Base-by-base conservation (phyloP, 2,888 invertebrate species). In the Strigamia transsilvanica region DNA sequence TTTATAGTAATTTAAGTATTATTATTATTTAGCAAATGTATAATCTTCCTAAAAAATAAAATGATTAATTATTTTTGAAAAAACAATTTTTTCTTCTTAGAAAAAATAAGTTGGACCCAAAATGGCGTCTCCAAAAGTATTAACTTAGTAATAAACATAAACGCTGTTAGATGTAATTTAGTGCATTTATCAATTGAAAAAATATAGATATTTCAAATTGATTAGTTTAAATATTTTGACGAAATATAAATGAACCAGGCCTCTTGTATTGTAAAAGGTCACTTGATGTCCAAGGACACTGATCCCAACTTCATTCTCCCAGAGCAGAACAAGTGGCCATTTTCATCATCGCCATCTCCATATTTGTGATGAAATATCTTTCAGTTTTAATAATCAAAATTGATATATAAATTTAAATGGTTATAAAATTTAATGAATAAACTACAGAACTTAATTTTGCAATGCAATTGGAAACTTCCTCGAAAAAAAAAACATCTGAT, bases 241-340 rank as follows among this genome's bases (percentile, higher is more conserved):
- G 27, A 73, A 73, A 73, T 73, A 3, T 32, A 73, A 73, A 73
- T 73, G 27, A 18, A 73, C 73, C 32, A 73, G 23, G 23, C 32
- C 73, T 12, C 73, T 10, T 73, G 73, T n/a, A 73, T 32, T 32
- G 73, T 32, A 73, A 73, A 73, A 73, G 73, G 73, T 73, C 73
- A 73, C 23, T 32, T 73, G 73, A 73, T 73, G 73, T 73, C 73
- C 73, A 73, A 73, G 73, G 73, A 73, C 73, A 73, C 73, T 73
- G 73, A 73, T 73, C 73, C 73, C 73, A 73, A 32, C 73, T 56
- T 18, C 56, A 56, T 56, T n/a, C 56, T 56, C 56, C 56, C 56
- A 56, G 56, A 73, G 73, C 73, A 73, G 32, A 73, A 73, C 73
- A 73, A 73, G 73, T 73, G 73, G 73, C 73, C 73, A 73, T 73